phyloP scores from a whole-genome alignment of 2,797 vertebrate species.

The Crax fasciolata region DNA sequence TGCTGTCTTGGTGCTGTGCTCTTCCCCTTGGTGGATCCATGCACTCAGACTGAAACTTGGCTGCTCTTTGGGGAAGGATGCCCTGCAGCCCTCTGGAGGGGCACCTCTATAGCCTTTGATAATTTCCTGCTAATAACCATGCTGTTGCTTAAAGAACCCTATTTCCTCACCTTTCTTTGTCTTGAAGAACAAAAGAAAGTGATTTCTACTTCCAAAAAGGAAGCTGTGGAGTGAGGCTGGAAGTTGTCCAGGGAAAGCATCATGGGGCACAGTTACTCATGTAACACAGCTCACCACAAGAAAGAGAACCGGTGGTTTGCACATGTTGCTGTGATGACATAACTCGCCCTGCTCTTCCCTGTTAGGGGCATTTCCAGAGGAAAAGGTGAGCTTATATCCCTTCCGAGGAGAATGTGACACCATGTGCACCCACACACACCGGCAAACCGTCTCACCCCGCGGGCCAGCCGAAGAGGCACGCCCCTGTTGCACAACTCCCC shows the following conservation, averaged over 20 bases:
- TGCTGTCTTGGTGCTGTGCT: neutral
- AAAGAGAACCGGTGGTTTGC: neutral
- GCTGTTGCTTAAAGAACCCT: neutral
- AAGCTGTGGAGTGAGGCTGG: neutral
- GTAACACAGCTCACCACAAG: neutral
- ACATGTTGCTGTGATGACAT: neutral
- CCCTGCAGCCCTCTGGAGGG: neutral
- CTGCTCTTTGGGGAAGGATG: neutral
- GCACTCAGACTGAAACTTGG: neutral
- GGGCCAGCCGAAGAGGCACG: neutral
- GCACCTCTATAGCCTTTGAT: neutral
- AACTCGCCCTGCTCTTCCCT: neutral
- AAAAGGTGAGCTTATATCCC: neutral
- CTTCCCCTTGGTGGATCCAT: neutral
- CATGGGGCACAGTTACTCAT: neutral
- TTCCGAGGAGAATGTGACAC: neutral
- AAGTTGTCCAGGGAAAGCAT: neutral
- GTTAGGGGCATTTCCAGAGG: neutral
- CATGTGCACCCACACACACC: neutral
- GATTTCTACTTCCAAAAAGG: neutral
- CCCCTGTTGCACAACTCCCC: conserved; percentile 28
- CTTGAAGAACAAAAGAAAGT: neutral
- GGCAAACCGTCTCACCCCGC: accelerated
- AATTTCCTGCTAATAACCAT: neutral
- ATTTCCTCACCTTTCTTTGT: neutral